Base-by-base conservation (phyloP, 2,113 vertebrate species). In the Conger conger region DNA sequence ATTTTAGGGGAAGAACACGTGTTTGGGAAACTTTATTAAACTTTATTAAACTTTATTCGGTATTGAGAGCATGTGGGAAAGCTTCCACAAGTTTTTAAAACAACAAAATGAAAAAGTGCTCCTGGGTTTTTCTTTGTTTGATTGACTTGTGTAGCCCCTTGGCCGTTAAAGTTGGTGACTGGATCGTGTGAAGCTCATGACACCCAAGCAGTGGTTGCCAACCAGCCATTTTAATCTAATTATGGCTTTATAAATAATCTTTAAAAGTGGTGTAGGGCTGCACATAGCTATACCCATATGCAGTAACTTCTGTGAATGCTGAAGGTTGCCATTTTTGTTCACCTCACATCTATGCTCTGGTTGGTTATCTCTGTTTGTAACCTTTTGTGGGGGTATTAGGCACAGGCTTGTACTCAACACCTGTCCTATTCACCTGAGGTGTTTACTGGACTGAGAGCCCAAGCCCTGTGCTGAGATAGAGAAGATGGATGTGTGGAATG, bases 81-180 rank as follows among this genome's bases (percentile, higher is more conserved):
- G 40, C 73, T 42, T 84, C 83, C 35, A 13, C 83, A 37, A 33
- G 37, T 20, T 84, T 38, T 78, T 57, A 13, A 30, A 78, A 37
- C 36, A 30, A 38, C 36, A 78, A 38, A 18, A 78, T 78, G 36
- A 78, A 37, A 78, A 37, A 78, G 36, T 20, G 76, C 33, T 78
- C 16, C 76, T 78, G 76, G 35, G 76, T 78, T 38, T n/a, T 38
- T 33, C 16, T 78, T 38, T 78, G 35, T 38, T 20, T 37, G 76
- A 78, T 78, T 38, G 76, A 36, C 35, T 78, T 20, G 35, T 38
- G 37, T 78, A 11, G 18, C 76, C 38, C 27, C n/a, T 33, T 73
- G 68, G 57, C 68, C 0, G 11, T 33, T 73, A 8, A 13, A 38
- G 76, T 20, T 38, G 17, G n/a, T 38, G 5, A 78, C 16, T 13